Percentiles rank a stretch among this genome's conserved stretches.
phyloP scores from a whole-genome alignment of 1,140 invertebrate genomes.

The Atta texana region DNA sequence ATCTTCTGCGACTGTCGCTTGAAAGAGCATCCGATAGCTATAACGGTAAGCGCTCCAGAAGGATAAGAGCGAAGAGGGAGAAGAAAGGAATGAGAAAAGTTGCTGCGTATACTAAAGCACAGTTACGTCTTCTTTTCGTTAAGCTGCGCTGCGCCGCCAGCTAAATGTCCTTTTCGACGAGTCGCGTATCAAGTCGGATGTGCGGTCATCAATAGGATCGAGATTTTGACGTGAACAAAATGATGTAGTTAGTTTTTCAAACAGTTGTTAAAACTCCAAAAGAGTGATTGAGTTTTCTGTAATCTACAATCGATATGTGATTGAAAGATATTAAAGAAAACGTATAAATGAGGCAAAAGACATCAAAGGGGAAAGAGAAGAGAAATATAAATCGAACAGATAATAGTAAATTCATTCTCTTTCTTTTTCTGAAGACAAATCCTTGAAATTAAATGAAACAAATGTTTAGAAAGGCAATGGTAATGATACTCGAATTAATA shows the following conservation, averaged over 20 bases:
- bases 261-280: neutral
- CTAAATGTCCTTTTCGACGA: neutral
- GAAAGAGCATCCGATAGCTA: conserved; percentile 39
- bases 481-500: neutral
- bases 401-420: conserved; percentile 2
- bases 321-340: neutral
- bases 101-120: conserved; percentile 36
- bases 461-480: neutral
- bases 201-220: neutral
- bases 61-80: conserved; percentile 19
- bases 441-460: neutral
- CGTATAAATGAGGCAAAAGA: neutral
- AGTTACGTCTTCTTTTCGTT: conserved; percentile 45
- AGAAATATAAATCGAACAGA: neutral
- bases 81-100: conserved; percentile 42
- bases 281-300: neutral
- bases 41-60: conserved; percentile 7
- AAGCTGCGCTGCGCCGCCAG: neutral
- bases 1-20: conserved; percentile 34
- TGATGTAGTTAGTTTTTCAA: neutral
- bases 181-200: neutral
- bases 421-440: neutral
- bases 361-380: neutral
- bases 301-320: neutral
- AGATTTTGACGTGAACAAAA: conserved; percentile 18